Conservation (phyloP, 2,113 vertebrate genomes). For the Oenanthe oenanthe region DNA sequence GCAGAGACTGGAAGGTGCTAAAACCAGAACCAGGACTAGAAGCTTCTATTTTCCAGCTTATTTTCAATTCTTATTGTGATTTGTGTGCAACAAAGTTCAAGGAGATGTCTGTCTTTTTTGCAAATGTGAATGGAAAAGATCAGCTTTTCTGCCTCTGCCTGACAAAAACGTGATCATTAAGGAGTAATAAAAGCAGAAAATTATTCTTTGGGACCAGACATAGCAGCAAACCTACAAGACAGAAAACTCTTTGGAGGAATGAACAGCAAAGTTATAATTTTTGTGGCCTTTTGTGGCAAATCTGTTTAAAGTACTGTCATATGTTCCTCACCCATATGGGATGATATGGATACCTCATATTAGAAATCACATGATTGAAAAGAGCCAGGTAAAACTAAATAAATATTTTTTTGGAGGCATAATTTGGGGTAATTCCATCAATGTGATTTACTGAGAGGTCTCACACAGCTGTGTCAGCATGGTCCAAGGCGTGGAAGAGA, state of each 20-base stretch:
- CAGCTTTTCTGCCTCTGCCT: background rate
- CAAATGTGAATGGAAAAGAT: background rate
- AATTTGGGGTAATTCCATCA: background rate
- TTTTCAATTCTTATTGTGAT: background rate
- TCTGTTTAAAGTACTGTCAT: fast-evolving
- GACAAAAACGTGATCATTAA: background rate
- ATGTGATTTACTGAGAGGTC: fast-evolving
- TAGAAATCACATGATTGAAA: background rate
- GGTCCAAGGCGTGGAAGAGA: background rate
- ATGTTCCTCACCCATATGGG: background rate
- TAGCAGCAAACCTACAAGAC: background rate
- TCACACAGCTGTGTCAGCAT: fast-evolving
- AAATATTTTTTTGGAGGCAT: background rate
- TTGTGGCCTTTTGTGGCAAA: background rate
- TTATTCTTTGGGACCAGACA: background rate
- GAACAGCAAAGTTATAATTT: background rate
- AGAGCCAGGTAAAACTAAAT: background rate
- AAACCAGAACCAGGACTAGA: background rate
- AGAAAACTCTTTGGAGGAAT: background rate
- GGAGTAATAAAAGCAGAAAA: background rate
- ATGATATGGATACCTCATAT: background rate
- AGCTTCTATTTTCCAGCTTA: background rate
- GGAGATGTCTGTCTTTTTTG: background rate
- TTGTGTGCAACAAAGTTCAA: background rate
- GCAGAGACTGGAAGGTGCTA: background rate